Conservation (phyloP, 2,797 vertebrate species). For the Scleropages formosus region DNA sequence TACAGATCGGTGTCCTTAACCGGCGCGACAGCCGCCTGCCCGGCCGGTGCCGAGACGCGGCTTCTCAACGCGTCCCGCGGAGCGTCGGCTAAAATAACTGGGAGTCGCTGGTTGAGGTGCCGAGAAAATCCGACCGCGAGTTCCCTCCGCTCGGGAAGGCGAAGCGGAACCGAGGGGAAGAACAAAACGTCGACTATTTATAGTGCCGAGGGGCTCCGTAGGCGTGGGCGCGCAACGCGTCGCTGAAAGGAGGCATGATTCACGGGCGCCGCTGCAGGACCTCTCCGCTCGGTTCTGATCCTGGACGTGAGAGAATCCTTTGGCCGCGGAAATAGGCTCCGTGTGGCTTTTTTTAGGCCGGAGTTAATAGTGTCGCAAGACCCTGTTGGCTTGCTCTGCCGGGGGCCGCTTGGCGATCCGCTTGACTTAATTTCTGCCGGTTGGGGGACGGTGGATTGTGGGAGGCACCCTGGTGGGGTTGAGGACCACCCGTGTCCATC, state of each 20-base stretch:
- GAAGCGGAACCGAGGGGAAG: conserved; percentile 44
- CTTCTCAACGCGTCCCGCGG: no score
- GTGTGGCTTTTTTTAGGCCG: not conserved
- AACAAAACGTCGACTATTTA: conserved; percentile 66
- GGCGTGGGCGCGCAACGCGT: conserved; percentile 62
- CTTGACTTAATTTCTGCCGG: not conserved
- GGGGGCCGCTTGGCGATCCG: not conserved
- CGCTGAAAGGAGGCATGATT: conserved; percentile 56
- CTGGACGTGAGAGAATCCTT: conserved; percentile 17
- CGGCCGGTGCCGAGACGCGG: no score
- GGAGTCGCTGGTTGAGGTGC: not conserved
- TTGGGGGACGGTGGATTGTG: not conserved
- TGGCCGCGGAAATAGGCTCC: not conserved
- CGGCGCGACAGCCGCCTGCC: no score
- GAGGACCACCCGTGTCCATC: not conserved
- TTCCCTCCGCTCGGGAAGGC: conserved; percentile 61
- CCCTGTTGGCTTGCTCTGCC: not conserved
- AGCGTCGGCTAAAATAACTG: no score
- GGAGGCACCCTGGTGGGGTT: not conserved
- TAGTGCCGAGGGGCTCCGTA: conserved; percentile 68
- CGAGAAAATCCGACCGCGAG: conserved; percentile 27
- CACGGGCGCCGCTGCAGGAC: conserved; percentile 10
- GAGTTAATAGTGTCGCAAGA: not conserved
- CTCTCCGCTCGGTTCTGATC: not conserved
- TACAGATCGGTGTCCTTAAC: no score